Base-by-base conservation (phyloP, 2,797 vertebrate genomes). In the Sorex maritimensis region DNA sequence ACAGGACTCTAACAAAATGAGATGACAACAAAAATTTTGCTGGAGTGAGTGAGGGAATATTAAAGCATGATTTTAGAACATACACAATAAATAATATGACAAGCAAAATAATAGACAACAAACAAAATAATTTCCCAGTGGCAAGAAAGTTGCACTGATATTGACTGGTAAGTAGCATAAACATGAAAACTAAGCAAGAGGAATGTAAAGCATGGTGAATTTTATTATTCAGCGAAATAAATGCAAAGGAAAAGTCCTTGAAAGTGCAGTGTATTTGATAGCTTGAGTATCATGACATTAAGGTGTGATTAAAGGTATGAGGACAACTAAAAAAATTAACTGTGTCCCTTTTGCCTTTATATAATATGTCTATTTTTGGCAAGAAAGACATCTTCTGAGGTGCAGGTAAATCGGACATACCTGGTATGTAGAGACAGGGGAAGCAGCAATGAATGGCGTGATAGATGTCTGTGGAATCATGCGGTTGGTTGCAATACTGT, bases 401-500 rank as follows among this genome's bases (percentile, higher is more conserved):
- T 93, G 93, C 96, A 96, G 1, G 24, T 68, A 86, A 94, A 96
- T 95, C 63, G 90, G 97, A 98, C 98, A 90, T 98, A 99, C 99
- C 99, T 99, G 99, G 99, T 99, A 99, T 98, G 99, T 99, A 97
- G 99, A 99, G 97, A 99, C 99, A 96, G 99, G 99, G 97, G 99
- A 99, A 98, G 99, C 99, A 99, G 99, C 99, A 98, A 99, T 99
- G 99, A 99, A 99, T 97, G 99, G 99, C 86, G 99, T 99, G 98
- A 99, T 99, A 98, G 99, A 99, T 98, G 99, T 99, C 98, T 99
- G 99, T 98, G 99, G 99, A 98, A 99, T 99, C 99, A 99, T 99
- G 98, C 99, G 99, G 98, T 99, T 99, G 98, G 99, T 99, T 98
- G 99, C 99, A 98, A 99, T 99, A 98, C 99, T 99, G 98, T 99